Evolutionary conservation across 2,888 invertebrate genomes (phyloP), one percentile per base, ranked within the genome.

Genomic region (Cheilosia vernalis): DNA sequence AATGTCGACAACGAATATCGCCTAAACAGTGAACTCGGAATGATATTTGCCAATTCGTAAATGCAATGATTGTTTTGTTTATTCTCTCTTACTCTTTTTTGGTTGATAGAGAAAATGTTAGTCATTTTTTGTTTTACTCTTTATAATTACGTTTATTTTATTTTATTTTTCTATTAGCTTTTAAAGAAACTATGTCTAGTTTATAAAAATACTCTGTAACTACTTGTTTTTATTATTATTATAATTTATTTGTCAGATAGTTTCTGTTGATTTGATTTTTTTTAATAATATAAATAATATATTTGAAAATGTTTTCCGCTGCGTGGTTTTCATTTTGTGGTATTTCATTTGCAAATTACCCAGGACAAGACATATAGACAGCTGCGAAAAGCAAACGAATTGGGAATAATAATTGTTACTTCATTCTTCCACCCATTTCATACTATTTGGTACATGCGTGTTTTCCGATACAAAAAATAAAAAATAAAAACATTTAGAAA

Each of bases 41-140:
- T 67, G 67, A 61, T 69, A 33, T 67, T 67, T 27, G 51, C 69
- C 4, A 58, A 58, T 21, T 67, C 67, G 7, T 67, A 44, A 44
- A 66, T 6, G 24, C 5, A 21, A 51, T 15, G 15, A 15, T 6
- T 15, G 4, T 19, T 21, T 40, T 40, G 3, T n/a, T 17, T 56
- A 17, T 33, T 33, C 17, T 33, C 6, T 17, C 2, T 33, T 13
- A 33, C 6, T 51, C 15, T n/a, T n/a, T 51, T 15, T 9, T n/a
- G 15, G 24, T n/a, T 47, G 27, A 24, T 24, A 49, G 49, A 40
- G 37, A 47, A 56, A 47, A 21, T 56, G 10, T 56, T 72, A 72
- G 72, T 73, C 73, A 73, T 55, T 44, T 63, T 51, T 49, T 27
- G 27, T n/a, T 30, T 55, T 44, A 55, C 40, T 49, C 17, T 24